Percentiles rank a stretch among this genome's conserved stretches.
Evolutionary conservation across 2,888 invertebrate species (phyloP).

Genomic region (Venustoraphidia nigricollis): DNA sequence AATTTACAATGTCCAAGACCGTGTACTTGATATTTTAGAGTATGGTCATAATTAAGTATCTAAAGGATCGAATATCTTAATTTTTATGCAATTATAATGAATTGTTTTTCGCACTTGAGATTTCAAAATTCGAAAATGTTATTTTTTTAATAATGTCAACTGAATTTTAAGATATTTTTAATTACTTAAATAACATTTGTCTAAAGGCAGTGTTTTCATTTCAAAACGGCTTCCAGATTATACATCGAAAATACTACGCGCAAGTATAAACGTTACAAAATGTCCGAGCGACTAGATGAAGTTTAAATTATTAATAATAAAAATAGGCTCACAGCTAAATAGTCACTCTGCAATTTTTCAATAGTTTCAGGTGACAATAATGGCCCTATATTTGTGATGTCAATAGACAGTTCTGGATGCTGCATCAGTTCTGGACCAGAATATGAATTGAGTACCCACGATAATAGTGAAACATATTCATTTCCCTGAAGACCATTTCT

Average conservation of each 20-base stretch:
- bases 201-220: too few species aligned
- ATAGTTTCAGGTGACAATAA: conserved; percentile 60
- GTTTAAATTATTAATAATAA: too few species aligned
- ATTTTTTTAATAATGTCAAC: too few species aligned
- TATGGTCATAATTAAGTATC: neutral
- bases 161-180: too few species aligned
- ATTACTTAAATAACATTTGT: too few species aligned
- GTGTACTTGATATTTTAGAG: too few species aligned
- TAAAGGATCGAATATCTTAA: neutral
- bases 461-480: conserved; percentile 86
- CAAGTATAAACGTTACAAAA: neutral
- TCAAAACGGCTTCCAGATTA: neutral
- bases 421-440: conserved; percentile 76
- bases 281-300: too few species aligned
- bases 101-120: too few species aligned
- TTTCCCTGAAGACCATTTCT: conserved; percentile 82
- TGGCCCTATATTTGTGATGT: conserved; percentile 53
- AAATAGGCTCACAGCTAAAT: conserved; percentile 39
- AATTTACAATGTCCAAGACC: too few species aligned
- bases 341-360: conserved; percentile 66
- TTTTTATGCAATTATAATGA: too few species aligned
- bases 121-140: too few species aligned
- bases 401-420: conserved; percentile 63
- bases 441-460: conserved; percentile 88
- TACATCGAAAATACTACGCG: neutral